Conservation (phyloP, 2,888 invertebrate genomes). For the Aspidiotus destructor region DNA sequence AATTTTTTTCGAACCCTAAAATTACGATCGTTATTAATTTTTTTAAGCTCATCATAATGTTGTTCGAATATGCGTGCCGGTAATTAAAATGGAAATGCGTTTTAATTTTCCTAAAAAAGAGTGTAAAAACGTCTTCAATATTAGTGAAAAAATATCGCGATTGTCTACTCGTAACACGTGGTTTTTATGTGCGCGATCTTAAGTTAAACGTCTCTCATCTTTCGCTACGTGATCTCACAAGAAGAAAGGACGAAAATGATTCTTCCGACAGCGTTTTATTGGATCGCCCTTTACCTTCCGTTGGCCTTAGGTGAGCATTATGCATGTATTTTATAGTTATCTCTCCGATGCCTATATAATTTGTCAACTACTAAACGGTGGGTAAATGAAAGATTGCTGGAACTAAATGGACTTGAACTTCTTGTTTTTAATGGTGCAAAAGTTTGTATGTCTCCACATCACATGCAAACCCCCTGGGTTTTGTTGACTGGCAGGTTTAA, state of each 20-base stretch:
- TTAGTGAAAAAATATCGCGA: conserved; percentile 1
- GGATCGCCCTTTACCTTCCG: conserved; percentile 14
- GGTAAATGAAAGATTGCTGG: too few species aligned
- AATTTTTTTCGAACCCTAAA: too few species aligned
- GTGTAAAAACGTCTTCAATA: neutral
- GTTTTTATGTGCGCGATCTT: neutral
- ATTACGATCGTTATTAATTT: too few species aligned
- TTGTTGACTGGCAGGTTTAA: too few species aligned
- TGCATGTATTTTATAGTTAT: neutral
- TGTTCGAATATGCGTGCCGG: too few species aligned
- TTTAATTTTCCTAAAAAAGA: neutral
- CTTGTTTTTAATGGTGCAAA: too few species aligned
- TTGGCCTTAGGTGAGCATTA: conserved; percentile 12
- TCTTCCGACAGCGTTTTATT: conserved; percentile 12
- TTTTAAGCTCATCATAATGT: too few species aligned
- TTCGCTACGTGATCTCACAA: neutral
- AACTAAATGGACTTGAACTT: too few species aligned
- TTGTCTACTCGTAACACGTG: neutral
- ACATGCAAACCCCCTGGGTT: too few species aligned
- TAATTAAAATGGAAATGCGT: neutral
- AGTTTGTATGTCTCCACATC: too few species aligned
- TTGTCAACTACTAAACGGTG: too few species aligned
- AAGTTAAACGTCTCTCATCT: neutral
- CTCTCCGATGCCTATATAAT: neutral
- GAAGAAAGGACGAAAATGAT: neutral